A percentile compares a stretch with the other conserved stretches of the same genome.
Evolutionary conservation across 2,888 invertebrate genomes (phyloP).

Genomic region (Trachelus troglodyta): DNA sequence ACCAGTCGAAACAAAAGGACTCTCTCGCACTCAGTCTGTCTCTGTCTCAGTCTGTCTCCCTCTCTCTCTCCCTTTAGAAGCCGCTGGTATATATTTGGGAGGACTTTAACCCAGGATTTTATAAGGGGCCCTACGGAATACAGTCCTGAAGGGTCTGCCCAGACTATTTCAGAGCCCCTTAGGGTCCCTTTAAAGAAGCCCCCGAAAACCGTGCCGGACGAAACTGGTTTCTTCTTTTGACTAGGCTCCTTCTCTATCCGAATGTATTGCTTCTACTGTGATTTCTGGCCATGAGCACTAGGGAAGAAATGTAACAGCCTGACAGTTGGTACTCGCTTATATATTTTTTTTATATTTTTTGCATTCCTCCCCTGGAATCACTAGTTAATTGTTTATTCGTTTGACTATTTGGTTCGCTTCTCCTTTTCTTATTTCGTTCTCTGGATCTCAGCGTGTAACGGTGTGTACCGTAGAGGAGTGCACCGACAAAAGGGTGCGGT

Average conservation of each 20-base stretch:
- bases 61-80: neutral
- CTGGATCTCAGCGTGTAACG: neutral
- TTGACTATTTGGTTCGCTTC: constrained; percentile 1
- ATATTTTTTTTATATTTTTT: neutral
- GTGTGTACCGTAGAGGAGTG: neutral
- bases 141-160: neutral
- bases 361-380: neutral
- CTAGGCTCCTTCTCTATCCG: neutral
- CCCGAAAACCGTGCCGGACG: neutral
- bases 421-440: constrained; percentile 13
- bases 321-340: neutral
- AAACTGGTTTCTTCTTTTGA: neutral
- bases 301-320: neutral
- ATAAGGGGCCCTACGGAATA: neutral
- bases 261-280: neutral
- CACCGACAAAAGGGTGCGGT: neutral
- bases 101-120: neutral
- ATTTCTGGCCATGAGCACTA: neutral
- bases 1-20: neutral
- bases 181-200: neutral
- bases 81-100: neutral
- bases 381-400: neutral
- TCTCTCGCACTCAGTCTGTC: neutral
- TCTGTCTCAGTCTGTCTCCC: neutral
- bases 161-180: neutral